Base-by-base conservation (phyloP, 2,888 invertebrate genomes). In the Drosophila stalkeri region DNA sequence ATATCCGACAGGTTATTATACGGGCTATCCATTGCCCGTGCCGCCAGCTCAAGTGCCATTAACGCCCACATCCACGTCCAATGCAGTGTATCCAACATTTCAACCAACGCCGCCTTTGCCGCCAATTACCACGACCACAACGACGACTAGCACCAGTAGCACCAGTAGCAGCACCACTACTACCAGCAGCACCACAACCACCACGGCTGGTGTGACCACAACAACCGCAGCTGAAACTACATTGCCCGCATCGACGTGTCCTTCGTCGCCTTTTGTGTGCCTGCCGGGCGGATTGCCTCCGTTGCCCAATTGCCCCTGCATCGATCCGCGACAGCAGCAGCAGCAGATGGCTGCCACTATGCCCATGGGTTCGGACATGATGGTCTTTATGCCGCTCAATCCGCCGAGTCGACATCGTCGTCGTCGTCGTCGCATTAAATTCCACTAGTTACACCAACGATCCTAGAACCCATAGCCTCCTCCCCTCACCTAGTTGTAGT, bases 221-320 rank as follows among this genome's bases (percentile, higher is more conserved):
- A 75, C 44, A 43, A 70, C 63, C 2, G 41, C 65, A 1, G 23
- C 72, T 7, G 73, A 64, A 14, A 81, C 56, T 9, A 76, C 75
- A 2, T 20, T 77, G 11, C 82, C 83, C 1, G 43, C 76, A 18
- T 65, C 75, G 8, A 70, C 75, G 4, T 91, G 91, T 72, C 91
- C 91, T 4, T 18, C 82, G 0, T 61, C 76, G 49, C 93, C 93
- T 3, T 78, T 91, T 41, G 82, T 91, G 12, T 93, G 93, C 39
- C 77, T 92, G 39, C 76, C 91, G 0, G 91, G 90, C 2, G 92
- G 92, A 5, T 69, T 78, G 16, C 80, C 87, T 12, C 92, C 93
- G 0, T 72, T 91, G 51, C 84, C 91, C 4, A 80, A 91, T 62
- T 93, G 93, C 44, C 92, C 93, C 20, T 93, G 93, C 70, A 92